These are phyloP conservation scores for Eugnorisma glareosa DNA, from an alignment of 2,888 invertebrate genomes.

Conservation along the genomic window DNA sequence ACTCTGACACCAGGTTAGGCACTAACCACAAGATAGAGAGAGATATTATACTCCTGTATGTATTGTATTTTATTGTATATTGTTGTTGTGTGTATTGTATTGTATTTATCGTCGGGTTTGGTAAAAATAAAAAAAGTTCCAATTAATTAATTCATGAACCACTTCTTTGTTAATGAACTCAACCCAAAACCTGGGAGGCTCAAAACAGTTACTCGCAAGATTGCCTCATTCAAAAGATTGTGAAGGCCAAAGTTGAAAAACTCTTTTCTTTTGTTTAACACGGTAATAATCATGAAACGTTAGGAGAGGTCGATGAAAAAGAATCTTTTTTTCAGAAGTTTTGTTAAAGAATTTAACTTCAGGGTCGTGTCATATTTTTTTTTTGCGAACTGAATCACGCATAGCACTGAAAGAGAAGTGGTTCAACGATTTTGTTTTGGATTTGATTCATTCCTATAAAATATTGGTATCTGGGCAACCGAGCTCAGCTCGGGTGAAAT, in stretches of 20 bases:
- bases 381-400: not conserved
- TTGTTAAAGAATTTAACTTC: conserved; percentile 5
- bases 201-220: conserved; percentile 37
- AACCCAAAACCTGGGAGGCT: conserved; percentile 35
- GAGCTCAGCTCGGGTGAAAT: not conserved
- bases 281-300: conserved; percentile 48
- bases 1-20: too few relatives aligned
- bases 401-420: not conserved
- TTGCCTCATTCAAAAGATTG: conserved; percentile 35
- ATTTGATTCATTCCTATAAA: not conserved
- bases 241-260: conserved; percentile 21
- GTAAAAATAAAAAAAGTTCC: too few relatives aligned
- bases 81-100: too few relatives aligned
- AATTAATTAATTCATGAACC: conserved; percentile 10
- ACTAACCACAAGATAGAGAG: too few relatives aligned
- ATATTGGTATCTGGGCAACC: not conserved
- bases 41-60: too few relatives aligned
- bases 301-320: conserved; percentile 34
- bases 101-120: too few relatives aligned
- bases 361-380: not conserved
- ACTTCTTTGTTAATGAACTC: conserved; percentile 34
- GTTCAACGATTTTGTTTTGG: not conserved
- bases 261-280: conserved; percentile 36
- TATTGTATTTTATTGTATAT: too few relatives aligned
- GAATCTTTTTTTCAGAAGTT: conserved; percentile 28